Evolutionary conservation across 2,797 vertebrate genomes (phyloP).

Genomic region (Danio choprae): DNA sequence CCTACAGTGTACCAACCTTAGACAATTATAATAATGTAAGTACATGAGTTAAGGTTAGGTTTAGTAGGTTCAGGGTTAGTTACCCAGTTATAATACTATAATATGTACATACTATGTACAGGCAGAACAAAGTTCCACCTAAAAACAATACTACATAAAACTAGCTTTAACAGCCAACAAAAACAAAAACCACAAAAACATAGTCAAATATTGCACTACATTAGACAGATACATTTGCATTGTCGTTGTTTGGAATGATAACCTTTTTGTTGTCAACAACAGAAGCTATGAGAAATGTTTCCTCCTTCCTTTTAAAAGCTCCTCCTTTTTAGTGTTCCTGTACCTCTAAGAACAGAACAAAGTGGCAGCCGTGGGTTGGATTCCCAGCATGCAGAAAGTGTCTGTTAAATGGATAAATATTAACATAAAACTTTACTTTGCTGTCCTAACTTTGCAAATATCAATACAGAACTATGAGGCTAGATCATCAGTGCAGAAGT

Average conservation of each 20-base stretch:
- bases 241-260: neutral
- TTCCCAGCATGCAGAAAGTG: constrained; percentile 10
- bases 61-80: no score
- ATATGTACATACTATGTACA: no score
- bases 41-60: no score
- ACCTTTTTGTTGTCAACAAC: neutral
- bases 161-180: neutral
- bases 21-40: no score
- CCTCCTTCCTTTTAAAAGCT: neutral
- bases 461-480: neutral
- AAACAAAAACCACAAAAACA: neutral
- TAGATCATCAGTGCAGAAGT: neutral
- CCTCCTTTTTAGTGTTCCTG: neutral
- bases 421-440: neutral
- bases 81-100: no score
- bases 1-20: no score
- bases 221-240: neutral
- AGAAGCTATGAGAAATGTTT: neutral
- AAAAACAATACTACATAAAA: neutral
- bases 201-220: neutral
- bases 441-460: neutral
- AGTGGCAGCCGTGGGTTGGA: constrained; percentile 1
- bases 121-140: no score
- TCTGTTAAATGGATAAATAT: neutral
- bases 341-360: neutral